These are phyloP conservation scores for Erinaceus europaeus DNA, from an alignment of 2,113 vertebrate species.

Conservation along the genomic window DNA sequence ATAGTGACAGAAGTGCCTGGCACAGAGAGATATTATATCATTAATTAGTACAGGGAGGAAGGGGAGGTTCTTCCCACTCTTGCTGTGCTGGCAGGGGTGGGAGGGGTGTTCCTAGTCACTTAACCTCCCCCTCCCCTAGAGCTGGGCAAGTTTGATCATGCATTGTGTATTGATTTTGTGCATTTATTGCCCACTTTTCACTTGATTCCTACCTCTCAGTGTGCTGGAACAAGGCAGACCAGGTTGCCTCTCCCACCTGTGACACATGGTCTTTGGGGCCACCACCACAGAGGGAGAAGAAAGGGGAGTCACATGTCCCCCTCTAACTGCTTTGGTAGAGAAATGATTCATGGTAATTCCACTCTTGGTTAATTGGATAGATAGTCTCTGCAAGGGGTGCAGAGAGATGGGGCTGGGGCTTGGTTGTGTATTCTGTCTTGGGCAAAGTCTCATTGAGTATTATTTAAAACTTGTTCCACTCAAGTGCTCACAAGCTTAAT, in stretches of 20 bases:
- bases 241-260: neutral
- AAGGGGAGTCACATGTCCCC: neutral
- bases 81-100: neutral
- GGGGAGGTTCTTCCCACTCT: neutral
- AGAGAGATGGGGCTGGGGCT: neutral
- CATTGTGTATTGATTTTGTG: neutral
- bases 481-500: neutral
- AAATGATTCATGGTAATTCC: neutral
- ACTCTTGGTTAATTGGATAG: neutral
- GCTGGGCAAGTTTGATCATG: no score
- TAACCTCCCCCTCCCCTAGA: no score
- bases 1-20: neutral
- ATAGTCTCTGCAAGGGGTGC: neutral
- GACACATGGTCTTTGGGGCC: neutral
- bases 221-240: neutral
- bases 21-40: rapidly evolving
- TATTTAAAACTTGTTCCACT: neutral
- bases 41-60: neutral
- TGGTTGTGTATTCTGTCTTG: neutral
- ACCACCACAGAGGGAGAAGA: neutral
- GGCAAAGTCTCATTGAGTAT: neutral
- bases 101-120: no score
- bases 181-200: neutral
- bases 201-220: neutral
- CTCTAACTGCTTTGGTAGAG: neutral